Evolutionary conservation across 1,140 invertebrate genomes (phyloP), one percentile per base, ranked within the genome.

Genomic region (Caenorhabditis latens): DNA sequence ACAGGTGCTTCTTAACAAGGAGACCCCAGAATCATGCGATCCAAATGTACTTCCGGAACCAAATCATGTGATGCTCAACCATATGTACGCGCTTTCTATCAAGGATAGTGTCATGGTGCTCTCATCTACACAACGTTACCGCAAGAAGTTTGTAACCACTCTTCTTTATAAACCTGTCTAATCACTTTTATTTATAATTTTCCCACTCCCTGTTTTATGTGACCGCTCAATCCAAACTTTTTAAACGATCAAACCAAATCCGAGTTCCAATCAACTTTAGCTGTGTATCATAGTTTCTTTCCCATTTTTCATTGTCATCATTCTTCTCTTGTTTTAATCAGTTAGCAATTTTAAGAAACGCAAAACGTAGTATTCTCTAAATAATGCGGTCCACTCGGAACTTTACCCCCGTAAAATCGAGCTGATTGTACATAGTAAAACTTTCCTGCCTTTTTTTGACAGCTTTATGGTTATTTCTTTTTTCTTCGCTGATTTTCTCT

Each of bases 41-140:
- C 98, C 98, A 75, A 98, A 97, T 71, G 94, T 99, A 89, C 93
- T 99, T 90, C 98, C 98, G 21, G 97, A 99, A 94, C 97, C 98
- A 13, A 99, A 99, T 93, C 97, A 99, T 93, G 98, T 99, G 2
- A 99, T 99, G 98, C 94, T 99, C 89, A 99, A 99, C 94, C 98
- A 99, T 94, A 94, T 99, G 21, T 99, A 99, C 94, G 98, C 98
- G 24, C 94, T 99, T 86, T 98, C 97, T 58, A 99, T 99, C 91
- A 99, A 99, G 94, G 98, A 99, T 94, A 98, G 98, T 63, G 98
- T 99, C 2, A 99, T 99, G 97, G 98, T 99, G 42, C 94, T 99
- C 4, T 98, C 96, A 91, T 97, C 97, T 1, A 99, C 97, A 13
- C 97, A 99, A 94, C 94, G 89, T 8, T 99, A 98, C 93, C 95